Evolutionary conservation across 2,888 invertebrate species (phyloP).

Genomic region (Trachelus iudaicus): DNA sequence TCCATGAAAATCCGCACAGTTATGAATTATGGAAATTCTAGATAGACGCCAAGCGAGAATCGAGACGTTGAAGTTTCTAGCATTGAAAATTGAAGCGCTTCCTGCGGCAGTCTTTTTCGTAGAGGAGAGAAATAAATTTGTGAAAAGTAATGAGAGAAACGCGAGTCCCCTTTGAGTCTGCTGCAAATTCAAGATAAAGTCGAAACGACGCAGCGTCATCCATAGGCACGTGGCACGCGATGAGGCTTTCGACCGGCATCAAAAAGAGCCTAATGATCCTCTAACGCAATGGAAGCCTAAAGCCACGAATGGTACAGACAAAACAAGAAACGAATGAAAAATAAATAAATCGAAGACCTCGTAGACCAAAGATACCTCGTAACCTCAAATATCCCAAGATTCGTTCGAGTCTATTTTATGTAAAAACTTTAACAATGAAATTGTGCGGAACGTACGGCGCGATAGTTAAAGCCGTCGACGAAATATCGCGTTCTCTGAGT

Average conservation of each 20-base stretch:
- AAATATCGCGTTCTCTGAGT: not conserved
- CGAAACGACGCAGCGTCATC: not conserved
- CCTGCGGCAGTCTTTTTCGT: not conserved
- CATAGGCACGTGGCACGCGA: not conserved
- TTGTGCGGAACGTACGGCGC: not conserved
- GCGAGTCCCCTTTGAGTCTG: not conserved
- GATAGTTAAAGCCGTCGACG: not conserved
- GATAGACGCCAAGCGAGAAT: not conserved
- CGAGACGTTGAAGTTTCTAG: not conserved
- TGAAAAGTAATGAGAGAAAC: not conserved
- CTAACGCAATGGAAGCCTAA: not conserved
- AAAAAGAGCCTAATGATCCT: not conserved
- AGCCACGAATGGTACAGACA: not conserved
- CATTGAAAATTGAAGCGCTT: not conserved
- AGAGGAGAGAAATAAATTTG: not conserved
- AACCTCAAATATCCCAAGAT: not conserved
- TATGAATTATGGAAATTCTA: not conserved
- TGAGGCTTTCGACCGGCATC: not conserved
- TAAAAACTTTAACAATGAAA: not conserved
- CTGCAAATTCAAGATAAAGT: not conserved
- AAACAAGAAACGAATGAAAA: not conserved
- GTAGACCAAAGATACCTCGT: not conserved
- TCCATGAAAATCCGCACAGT: not conserved
- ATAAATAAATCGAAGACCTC: not conserved
- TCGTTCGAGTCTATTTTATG: not conserved